Base-by-base conservation (phyloP, 2,113 vertebrate genomes). In the Dermatemys mawii region DNA sequence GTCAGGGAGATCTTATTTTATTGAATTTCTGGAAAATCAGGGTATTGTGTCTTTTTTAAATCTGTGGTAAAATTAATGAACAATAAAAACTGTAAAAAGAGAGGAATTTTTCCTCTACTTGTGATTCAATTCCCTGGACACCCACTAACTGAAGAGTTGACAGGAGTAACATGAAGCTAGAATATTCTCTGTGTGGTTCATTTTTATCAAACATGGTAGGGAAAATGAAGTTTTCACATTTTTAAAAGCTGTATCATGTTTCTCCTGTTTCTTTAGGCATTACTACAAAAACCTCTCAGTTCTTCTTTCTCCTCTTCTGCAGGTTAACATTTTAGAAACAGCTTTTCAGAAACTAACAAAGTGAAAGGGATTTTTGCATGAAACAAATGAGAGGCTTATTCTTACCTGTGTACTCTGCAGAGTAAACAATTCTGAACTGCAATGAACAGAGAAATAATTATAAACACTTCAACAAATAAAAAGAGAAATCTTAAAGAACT, bases 151-250 rank as follows among this genome's bases (percentile, higher is more conserved):
- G 93, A 96, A 90, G 94, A 94, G 94, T 94, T 96, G 96, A 96
- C 96, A 96, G 93, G 93, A 97, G 93, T 96, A 97, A 96, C 97
- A 96, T 78, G 93, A 94, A 97, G 93, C 81, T 96, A 80, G 90
- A 93, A 91, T 35, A 91, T 93, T 97, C 95, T 93, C 90, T 94
- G 35, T 70, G 83, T 53, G 41, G 91, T 93, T 96, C 95, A 84
- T 93, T 97, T 96, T 96, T 96, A 95, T 96, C 93, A 97, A 96
- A 94, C 84, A 93, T 92, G 95, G 96, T 85, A 94, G 95, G 87
- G 96, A 97, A 95, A 97, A 96, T 94, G 96, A 97, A 97, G 96
- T 96, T 96, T 93, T 95, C 93, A 44, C n/a, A n/a, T n/a, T 92
- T 96, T 96, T 95, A 94, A 96, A 95, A 97, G 95, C 93, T 93